Conservation (phyloP, 2,888 invertebrate species). For the Acronicta leporina region DNA sequence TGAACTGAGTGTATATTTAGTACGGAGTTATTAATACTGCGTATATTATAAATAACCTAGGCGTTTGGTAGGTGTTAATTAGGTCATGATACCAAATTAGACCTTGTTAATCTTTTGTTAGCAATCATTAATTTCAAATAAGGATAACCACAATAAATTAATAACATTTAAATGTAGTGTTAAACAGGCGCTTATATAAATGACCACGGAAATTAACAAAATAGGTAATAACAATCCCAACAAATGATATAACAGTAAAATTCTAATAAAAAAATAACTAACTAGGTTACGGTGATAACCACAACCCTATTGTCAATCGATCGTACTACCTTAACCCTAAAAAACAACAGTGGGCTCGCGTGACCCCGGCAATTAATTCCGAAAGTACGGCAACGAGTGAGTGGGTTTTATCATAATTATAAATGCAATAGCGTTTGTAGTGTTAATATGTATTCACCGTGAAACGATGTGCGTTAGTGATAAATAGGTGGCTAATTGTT, state of each 20-base stretch:
- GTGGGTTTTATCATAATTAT: constrained; percentile 59
- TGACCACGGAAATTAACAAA: constrained; percentile 39
- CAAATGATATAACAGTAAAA: constrained; percentile 47
- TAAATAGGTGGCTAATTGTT: constrained; percentile 61
- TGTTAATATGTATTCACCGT: constrained; percentile 67
- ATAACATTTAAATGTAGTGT: constrained; percentile 24
- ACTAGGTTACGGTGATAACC: constrained; percentile 53
- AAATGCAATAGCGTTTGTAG: constrained; percentile 57
- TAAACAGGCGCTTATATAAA: constrained; percentile 27
- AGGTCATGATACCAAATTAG: background rate
- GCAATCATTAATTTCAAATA: background rate
- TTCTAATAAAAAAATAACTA: constrained; percentile 57
- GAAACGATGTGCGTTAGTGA: constrained; percentile 67
- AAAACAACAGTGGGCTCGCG: constrained; percentile 64
- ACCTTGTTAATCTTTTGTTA: background rate
- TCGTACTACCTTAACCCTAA: constrained; percentile 59
- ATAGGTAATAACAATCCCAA: constrained; percentile 42
- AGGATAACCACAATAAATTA: background rate
- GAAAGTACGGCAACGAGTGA: constrained; percentile 63
- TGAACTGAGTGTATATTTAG: too few species aligned
- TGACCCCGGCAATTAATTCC: constrained; percentile 76
- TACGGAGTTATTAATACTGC: too few species aligned
- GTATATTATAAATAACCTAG: too few species aligned
- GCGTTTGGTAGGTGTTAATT: too few species aligned
- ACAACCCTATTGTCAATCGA: constrained; percentile 54